Evolutionary conservation across 2,113 vertebrate species (phyloP).

Genomic region (Kryptolebias marmoratus): DNA sequence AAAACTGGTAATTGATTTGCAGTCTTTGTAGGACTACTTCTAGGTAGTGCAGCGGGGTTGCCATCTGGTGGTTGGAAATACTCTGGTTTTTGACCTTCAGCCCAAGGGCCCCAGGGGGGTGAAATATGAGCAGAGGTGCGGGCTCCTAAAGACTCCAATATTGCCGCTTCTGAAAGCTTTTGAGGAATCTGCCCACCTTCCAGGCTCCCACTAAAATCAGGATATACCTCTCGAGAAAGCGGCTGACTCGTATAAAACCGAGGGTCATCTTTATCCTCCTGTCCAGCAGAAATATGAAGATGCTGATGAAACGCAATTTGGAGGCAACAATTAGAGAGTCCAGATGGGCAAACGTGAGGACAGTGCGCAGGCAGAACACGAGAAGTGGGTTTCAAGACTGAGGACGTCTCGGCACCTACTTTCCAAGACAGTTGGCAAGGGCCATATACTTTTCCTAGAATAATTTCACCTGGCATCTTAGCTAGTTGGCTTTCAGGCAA

Average conservation of each 20-base stretch:
- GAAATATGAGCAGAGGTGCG: not conserved
- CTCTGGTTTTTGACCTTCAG: slow-evolving; percentile 9
- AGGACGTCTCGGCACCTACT: not conserved
- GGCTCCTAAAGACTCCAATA: not conserved
- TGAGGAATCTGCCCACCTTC: not conserved
- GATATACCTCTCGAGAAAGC: not conserved
- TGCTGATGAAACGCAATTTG: slow-evolving; percentile 71
- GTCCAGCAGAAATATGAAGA: slow-evolving; percentile 42
- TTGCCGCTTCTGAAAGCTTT: not conserved
- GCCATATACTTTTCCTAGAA: not conserved
- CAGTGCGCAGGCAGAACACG: slow-evolving; percentile 32
- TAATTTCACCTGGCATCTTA: slow-evolving; percentile 1
- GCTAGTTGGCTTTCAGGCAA: not conserved
- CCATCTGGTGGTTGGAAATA: slow-evolving; percentile 51
- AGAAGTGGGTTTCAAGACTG: not conserved
- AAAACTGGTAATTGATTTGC: not conserved
- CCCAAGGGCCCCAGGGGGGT: not conserved
- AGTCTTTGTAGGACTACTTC: slow-evolving; percentile 1
- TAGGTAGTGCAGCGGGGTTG: not conserved
- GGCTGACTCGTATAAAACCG: slow-evolving; percentile 2
- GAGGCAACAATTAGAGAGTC: slow-evolving; percentile 58
- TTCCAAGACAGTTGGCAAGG: not conserved
- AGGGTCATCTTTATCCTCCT: not conserved
- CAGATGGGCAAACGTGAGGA: slow-evolving; percentile 44
- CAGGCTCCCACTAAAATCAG: not conserved